Conservation (phyloP, 2,888 invertebrate genomes). For the Drosophila putrida region DNA sequence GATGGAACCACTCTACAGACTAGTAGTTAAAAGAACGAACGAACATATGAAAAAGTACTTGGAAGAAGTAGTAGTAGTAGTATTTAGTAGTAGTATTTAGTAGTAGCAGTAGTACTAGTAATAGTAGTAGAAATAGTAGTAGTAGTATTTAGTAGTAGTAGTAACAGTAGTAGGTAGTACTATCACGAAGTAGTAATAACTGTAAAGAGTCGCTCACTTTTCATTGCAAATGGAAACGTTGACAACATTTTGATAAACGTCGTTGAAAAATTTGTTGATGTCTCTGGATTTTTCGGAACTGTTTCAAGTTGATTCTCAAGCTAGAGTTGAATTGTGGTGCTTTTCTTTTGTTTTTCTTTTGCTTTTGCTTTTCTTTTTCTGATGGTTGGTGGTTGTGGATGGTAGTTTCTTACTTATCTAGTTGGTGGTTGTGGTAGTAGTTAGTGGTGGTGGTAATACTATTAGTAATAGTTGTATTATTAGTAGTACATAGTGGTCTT, state of each 20-base stretch:
- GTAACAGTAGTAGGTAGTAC: slow-evolving; percentile 12
- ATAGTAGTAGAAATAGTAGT: slow-evolving; percentile 1
- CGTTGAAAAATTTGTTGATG: slow-evolving; percentile 21
- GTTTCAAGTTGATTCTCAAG: slow-evolving; percentile 42
- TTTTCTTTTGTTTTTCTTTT: background rate
- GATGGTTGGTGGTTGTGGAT: slow-evolving; percentile 18
- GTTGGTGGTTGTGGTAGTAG: slow-evolving; percentile 33
- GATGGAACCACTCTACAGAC: slow-evolving; percentile 29
- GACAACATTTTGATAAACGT: slow-evolving; percentile 67
- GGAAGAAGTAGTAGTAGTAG: slow-evolving; percentile 9
- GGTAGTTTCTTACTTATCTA: slow-evolving; percentile 28
- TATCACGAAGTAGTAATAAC: slow-evolving; percentile 16
- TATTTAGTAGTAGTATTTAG: slow-evolving; percentile 11
- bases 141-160: slow-evolving; percentile 9
- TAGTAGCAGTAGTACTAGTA: background rate
- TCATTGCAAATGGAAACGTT: slow-evolving; percentile 54
- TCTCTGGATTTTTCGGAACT: slow-evolving; percentile 29
- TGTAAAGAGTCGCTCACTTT: slow-evolving; percentile 64
- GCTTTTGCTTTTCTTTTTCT: slow-evolving; percentile 1
- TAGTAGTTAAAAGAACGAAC: slow-evolving; percentile 27
- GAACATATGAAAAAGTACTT: slow-evolving; percentile 7
- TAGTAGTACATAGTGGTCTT: slow-evolving; percentile 25
- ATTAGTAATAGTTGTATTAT: slow-evolving; percentile 22
- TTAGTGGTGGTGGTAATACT: slow-evolving; percentile 28
- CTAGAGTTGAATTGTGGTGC: slow-evolving; percentile 10